Evolutionary conservation across 2,888 invertebrate genomes (phyloP), one percentile per base, ranked within the genome.

Genomic region (Chorisops tibialis): DNA sequence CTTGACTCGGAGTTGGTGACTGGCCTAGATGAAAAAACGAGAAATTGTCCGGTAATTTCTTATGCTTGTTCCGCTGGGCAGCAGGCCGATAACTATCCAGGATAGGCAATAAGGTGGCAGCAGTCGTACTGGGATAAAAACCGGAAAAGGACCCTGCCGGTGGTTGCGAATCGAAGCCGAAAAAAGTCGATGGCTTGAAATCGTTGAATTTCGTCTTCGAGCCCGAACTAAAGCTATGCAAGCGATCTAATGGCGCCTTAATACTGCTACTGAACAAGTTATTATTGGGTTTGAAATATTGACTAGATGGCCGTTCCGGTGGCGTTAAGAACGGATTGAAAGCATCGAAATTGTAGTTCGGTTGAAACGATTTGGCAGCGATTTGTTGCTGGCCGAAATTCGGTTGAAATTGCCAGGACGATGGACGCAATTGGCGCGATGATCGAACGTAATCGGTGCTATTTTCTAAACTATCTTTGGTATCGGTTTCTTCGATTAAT

Each of bases 21-120:
- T 73, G 74, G 14, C 75, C 77, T 51, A 79, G 68, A 67, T 79
- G 79, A 63, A 78, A 80, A 64, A 77, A 79, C 2, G 78, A 74
- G 68, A 75, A 80, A 64, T 77, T 80, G 3, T 73, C 71, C 6
- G 67, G 68, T 7, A 51, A n/a, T 12, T 21, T 11, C 2, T 47
- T 47, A 6, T 47, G 47, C 4, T 47, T 37, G 30, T 37, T 12
- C n/a, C 21, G 12, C 5, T n/a, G 22, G 16, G 11, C 16, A 4
- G 6, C 12, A 7, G 19, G 47, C 1, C 30, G 37, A 12, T 39
- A 50, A 6, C n/a, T 6, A 7, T 48, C 54, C 11, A 49, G 37
- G 9, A 24, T 41, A 9, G 49, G 49, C 5, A 22, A 16, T 19
- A 56, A 45, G 2, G 16, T 11, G 5, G 43, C 12, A 14, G 12